Evolutionary conservation across 2,113 vertebrate genomes (phyloP).

Genomic region (Xiphias gladius): DNA sequence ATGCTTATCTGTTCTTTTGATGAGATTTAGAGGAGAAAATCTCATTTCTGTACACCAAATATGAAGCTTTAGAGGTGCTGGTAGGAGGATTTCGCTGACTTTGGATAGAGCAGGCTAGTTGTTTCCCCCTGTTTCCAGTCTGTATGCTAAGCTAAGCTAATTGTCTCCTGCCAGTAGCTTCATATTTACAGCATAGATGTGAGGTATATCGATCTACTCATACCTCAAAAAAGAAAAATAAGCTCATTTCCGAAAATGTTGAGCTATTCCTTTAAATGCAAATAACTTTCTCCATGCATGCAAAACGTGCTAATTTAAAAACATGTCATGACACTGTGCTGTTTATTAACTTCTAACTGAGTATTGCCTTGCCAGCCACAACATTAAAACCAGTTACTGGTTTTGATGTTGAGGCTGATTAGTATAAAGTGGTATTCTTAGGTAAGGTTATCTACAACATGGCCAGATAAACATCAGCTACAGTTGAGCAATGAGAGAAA

Average conservation of each 20-base stretch:
- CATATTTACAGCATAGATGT: not conserved
- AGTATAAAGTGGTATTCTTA: not conserved
- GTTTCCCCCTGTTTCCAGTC: not conserved
- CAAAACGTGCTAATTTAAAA: not conserved
- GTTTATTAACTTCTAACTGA: slow-evolving; percentile 34
- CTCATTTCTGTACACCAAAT: not conserved
- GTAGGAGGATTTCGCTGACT: not conserved
- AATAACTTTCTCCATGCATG: not conserved
- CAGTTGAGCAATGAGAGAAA: slow-evolving; percentile 62
- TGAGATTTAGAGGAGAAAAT: no score
- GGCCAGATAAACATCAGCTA: slow-evolving; percentile 51
- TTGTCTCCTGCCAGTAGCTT: no score
- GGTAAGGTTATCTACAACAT: slow-evolving; percentile 31
- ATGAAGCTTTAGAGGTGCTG: not conserved
- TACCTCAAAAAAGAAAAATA: no score
- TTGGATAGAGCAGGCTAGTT: no score
- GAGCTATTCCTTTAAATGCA: not conserved
- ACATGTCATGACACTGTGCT: slow-evolving; percentile 8
- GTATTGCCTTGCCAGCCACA: not conserved
- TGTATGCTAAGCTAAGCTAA: slow-evolving; percentile 2
- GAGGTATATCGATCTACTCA: no score
- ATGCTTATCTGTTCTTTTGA: no score
- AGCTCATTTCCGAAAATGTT: not conserved
- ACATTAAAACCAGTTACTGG: no score
- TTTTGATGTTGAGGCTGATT: no score